Evolutionary conservation across 23 tunicate genomes (phyloP).

Genomic region (Clavelina lepadiformis): DNA sequence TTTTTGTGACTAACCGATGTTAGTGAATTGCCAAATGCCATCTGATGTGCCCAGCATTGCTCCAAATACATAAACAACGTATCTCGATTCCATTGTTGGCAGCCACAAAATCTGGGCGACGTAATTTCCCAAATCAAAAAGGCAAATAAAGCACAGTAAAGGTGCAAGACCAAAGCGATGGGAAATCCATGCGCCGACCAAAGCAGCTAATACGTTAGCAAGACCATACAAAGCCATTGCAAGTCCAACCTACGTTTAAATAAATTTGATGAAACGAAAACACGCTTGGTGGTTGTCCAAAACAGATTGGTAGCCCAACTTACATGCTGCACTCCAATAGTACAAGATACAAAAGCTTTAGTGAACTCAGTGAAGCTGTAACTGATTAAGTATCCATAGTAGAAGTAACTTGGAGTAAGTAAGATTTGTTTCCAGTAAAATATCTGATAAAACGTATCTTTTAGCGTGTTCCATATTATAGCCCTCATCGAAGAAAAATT

Average conservation of each 20-base stretch:
- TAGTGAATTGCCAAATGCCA: conserved; percentile 24
- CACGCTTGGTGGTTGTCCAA: background rate
- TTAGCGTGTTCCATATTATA: background rate
- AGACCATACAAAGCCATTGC: conserved; percentile 22
- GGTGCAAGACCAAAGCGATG: conserved; percentile 1
- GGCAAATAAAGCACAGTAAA: conserved; percentile 1
- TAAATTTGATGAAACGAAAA: background rate
- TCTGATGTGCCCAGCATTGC: conserved; percentile 12
- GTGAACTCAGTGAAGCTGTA: conserved; percentile 14
- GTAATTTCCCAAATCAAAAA: conserved; percentile 9
- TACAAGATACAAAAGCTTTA: conserved; percentile 30
- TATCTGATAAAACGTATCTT: conserved; percentile 1
- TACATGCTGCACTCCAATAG: conserved; percentile 31
- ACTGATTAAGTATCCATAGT: conserved; percentile 14
- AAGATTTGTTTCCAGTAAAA: conserved; percentile 1
- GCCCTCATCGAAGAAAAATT: background rate
- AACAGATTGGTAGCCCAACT: background rate
- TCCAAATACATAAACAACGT: conserved; percentile 13
- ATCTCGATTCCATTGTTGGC: conserved; percentile 4
- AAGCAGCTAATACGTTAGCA: conserved; percentile 7
- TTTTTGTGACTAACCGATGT: conserved; percentile 9
- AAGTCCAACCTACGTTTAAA: conserved; percentile 15
- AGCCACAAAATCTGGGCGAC: conserved; percentile 11
- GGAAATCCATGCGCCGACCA: conserved; percentile 9
- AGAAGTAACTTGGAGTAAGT: conserved; percentile 14